phyloP scores from a whole-genome alignment of 37 sponge, comb jelly and placozoan genomes.

The Lycopodina hypogea region DNA sequence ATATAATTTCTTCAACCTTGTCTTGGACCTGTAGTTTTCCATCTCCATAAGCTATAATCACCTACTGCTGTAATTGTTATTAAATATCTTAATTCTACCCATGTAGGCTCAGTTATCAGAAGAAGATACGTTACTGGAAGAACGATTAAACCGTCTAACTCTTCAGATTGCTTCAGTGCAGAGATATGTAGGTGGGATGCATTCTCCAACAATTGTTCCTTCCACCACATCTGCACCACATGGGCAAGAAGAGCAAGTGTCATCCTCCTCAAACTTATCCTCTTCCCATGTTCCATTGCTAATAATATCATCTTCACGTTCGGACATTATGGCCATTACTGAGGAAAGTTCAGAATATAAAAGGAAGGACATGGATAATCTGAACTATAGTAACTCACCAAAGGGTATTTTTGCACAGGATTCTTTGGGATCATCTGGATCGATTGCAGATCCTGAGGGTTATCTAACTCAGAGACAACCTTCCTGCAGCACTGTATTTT shows the following conservation, averaged over 20 bases:
- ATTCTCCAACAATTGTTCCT: background rate
- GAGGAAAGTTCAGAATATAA: background rate
- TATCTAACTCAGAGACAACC: background rate
- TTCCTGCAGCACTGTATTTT: background rate
- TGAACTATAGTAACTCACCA: too few relatives aligned
- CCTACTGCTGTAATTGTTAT: too few relatives aligned
- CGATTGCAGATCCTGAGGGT: background rate
- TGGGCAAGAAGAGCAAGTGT: background rate
- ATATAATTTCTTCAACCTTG: too few relatives aligned
- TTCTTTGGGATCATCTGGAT: constrained; percentile 3
- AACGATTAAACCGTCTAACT: constrained; percentile 17
- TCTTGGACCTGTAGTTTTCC: too few relatives aligned
- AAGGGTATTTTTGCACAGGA: background rate
- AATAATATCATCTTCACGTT: background rate
- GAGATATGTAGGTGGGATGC: background rate
- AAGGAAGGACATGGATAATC: background rate
- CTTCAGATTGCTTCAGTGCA: constrained; percentile 1
- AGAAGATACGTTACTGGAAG: constrained; percentile 21
- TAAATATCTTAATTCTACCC: background rate
- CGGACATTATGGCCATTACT: background rate
- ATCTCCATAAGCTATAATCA: too few relatives aligned
- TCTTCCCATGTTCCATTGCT: background rate
- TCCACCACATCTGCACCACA: background rate
- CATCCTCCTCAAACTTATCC: background rate
- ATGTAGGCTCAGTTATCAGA: constrained; percentile 27